Evolutionary conservation across 2,113 vertebrate species (phyloP).

Genomic region (Microtus ochrogaster): DNA sequence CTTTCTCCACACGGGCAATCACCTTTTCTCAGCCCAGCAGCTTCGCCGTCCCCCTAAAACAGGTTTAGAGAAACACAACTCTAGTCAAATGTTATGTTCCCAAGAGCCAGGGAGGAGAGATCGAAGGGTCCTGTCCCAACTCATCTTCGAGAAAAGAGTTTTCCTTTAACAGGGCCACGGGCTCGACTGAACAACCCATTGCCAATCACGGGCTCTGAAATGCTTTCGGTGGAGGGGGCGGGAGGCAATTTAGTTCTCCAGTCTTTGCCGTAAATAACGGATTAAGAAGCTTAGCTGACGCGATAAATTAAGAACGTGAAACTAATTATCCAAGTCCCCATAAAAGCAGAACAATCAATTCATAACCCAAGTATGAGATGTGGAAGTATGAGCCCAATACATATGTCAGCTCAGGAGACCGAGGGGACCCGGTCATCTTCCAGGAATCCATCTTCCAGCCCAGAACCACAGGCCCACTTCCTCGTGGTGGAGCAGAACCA

Average conservation of each 20-base stretch:
- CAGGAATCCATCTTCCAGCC: slow-evolving; percentile 34
- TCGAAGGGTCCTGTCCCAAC: not conserved
- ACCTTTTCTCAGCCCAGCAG: not conserved
- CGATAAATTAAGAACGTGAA: slow-evolving; percentile 80
- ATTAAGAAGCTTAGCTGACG: slow-evolving; percentile 78
- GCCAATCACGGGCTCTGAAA: not conserved
- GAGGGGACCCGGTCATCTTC: slow-evolving; percentile 30
- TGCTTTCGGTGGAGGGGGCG: not conserved
- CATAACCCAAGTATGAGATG: slow-evolving; percentile 64
- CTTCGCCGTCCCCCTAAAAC: slow-evolving; percentile 45
- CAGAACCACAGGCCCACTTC: slow-evolving; percentile 53
- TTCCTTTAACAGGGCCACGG: slow-evolving; percentile 47
- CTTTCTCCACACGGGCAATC: not conserved
- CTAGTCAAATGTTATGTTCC: not conserved
- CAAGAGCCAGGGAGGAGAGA: slow-evolving; percentile 31
- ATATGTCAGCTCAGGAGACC: not conserved
- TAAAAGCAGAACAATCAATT: slow-evolving; percentile 76
- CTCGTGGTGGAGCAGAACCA: slow-evolving; percentile 47
- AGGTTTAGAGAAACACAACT: not conserved
- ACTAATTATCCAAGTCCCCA: slow-evolving; percentile 72
- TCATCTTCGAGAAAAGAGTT: not conserved
- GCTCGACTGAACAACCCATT: slow-evolving; percentile 50
- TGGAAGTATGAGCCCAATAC: slow-evolving; percentile 50
- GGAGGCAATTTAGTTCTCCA: slow-evolving; percentile 69
- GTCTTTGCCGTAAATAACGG: slow-evolving; percentile 70